These are phyloP conservation scores for Drosophila rufa DNA, from an alignment of 1,140 invertebrate species.

Conservation along the genomic window DNA sequence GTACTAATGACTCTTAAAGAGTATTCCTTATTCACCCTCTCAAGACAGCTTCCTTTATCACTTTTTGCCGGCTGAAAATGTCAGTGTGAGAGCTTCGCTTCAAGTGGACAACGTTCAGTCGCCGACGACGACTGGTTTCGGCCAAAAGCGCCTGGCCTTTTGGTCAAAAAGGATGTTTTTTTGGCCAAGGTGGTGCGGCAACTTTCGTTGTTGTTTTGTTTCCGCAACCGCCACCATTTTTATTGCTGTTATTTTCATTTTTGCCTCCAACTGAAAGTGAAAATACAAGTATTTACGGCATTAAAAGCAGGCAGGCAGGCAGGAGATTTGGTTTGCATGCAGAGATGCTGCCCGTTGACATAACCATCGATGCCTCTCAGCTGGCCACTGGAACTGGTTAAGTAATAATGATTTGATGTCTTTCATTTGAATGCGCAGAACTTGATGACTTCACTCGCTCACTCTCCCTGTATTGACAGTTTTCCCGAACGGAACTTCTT, in stretches of 20 bases:
- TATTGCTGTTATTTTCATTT: slow-evolving; percentile 59
- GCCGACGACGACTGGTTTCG: slow-evolving; percentile 61
- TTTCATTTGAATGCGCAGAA: slow-evolving; percentile 47
- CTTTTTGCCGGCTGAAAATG: slow-evolving; percentile 57
- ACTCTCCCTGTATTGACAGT: slow-evolving; percentile 8
- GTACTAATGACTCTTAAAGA: background rate
- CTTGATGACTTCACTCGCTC: slow-evolving; percentile 12
- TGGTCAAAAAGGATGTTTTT: slow-evolving; percentile 75
- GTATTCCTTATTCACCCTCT: background rate
- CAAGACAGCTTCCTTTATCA: slow-evolving; percentile 17
- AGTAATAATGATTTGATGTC: slow-evolving; percentile 40
- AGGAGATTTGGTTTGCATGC: slow-evolving; percentile 57
- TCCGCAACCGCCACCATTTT: slow-evolving; percentile 68
- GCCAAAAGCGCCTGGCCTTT: slow-evolving; percentile 53
- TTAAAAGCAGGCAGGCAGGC: slow-evolving; percentile 28
- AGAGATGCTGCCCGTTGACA: slow-evolving; percentile 59
- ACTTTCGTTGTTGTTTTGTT: slow-evolving; percentile 76
- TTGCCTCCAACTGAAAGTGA: slow-evolving; percentile 68
- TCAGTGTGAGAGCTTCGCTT: slow-evolving; percentile 59
- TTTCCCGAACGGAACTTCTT: slow-evolving; percentile 17
- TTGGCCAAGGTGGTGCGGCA: slow-evolving; percentile 54
- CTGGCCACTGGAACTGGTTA: slow-evolving; percentile 54
- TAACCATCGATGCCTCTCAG: slow-evolving; percentile 57
- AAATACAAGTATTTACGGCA: slow-evolving; percentile 59
- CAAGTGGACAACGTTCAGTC: slow-evolving; percentile 31